phyloP scores from a whole-genome alignment of 2,113 vertebrate species.

The Benitochromis conjunctus region DNA sequence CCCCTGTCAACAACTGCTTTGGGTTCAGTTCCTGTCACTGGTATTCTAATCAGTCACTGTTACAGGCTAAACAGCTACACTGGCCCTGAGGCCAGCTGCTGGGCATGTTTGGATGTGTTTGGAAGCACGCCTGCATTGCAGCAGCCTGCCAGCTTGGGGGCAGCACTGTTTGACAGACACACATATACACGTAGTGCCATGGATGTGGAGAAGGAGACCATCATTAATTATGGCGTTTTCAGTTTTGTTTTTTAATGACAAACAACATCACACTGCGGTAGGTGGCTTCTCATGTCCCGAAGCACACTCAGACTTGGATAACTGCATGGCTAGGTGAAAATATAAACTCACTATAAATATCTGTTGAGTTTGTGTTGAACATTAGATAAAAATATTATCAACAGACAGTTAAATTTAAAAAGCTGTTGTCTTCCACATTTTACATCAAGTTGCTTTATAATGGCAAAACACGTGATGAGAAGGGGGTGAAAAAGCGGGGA shows the following conservation, averaged over 20 bases:
- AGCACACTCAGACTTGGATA: not conserved
- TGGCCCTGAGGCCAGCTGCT: conserved; percentile 41
- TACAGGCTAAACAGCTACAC: conserved; percentile 46
- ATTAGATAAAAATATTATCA: not conserved
- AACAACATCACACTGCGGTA: not conserved
- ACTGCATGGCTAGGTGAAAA: not conserved
- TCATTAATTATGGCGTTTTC: not conserved
- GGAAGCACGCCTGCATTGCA: conserved; percentile 38
- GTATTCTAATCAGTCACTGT: conserved; percentile 61
- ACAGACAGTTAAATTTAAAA: not conserved
- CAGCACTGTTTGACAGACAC: conserved; percentile 25
- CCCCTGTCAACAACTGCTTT: conserved; percentile 67
- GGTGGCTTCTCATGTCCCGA: not conserved
- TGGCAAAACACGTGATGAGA: not conserved
- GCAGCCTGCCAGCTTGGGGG: conserved; percentile 30
- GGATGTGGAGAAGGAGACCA: not conserved
- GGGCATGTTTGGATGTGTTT: conserved; percentile 46
- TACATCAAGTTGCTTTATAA: not conserved
- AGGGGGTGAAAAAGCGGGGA: not conserved
- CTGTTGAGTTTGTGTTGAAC: not conserved
- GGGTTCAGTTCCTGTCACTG: conserved; percentile 47
- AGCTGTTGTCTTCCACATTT: not conserved
- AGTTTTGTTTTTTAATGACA: not conserved
- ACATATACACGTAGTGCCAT: not conserved
- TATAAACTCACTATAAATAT: not conserved